These are phyloP conservation scores for Xiphophorus couchianus DNA, from an alignment of 2,113 vertebrate species.

Conservation along the genomic window DNA sequence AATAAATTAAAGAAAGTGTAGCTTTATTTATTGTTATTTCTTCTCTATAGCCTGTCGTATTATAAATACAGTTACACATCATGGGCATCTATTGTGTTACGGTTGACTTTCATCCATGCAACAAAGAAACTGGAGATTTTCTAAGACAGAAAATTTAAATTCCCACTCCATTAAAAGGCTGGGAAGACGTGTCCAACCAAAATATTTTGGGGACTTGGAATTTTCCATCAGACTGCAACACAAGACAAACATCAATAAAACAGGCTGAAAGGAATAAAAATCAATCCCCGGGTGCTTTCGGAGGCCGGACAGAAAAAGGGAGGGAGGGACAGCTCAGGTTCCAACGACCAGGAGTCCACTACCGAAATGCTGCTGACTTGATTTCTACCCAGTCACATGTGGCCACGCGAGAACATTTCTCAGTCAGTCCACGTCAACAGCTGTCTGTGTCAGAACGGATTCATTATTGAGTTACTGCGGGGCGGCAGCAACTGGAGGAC, in stretches of 20 bases:
- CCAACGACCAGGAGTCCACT: slow-evolving; percentile 28
- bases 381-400: slow-evolving; percentile 23
- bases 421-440: slow-evolving; percentile 31
- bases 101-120: slow-evolving; percentile 61
- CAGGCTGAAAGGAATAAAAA: slow-evolving; percentile 43
- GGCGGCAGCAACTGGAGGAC: slow-evolving; percentile 26
- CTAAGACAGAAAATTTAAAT: slow-evolving; percentile 26
- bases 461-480: slow-evolving; percentile 4
- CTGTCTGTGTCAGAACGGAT: slow-evolving; percentile 28
- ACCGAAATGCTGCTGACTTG: slow-evolving; percentile 23
- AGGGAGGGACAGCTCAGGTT: slow-evolving; percentile 60
- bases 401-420: slow-evolving; percentile 21
- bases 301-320: slow-evolving; percentile 5
- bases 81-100: slow-evolving; percentile 35
- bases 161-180: slow-evolving; percentile 28
- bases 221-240: slow-evolving; percentile 61
- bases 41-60: slow-evolving; percentile 49
- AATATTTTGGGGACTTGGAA: slow-evolving; percentile 15
- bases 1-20: slow-evolving; percentile 73
- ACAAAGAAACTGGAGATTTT: slow-evolving; percentile 44
- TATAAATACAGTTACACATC: slow-evolving; percentile 62
- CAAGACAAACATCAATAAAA: slow-evolving; percentile 69
- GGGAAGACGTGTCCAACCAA: slow-evolving; percentile 18
- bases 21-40: slow-evolving; percentile 53
- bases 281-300: slow-evolving; percentile 55